phyloP scores from a whole-genome alignment of 1,140 invertebrate genomes.

The Drosophila seguyi region DNA sequence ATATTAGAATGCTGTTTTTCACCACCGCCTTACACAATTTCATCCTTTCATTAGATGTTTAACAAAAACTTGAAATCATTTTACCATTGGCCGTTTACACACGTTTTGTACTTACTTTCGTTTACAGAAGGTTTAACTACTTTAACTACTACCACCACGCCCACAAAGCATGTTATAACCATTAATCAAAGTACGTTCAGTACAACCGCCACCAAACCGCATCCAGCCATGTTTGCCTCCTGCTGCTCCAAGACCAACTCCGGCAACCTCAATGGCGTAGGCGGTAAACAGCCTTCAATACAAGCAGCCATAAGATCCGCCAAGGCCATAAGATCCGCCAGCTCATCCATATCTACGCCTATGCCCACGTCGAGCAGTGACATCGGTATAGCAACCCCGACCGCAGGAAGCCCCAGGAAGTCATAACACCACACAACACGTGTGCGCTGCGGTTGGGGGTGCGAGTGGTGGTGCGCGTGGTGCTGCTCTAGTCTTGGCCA shows the following conservation, averaged over 20 bases:
- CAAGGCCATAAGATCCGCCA: conserved; percentile 17
- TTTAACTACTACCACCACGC: conserved; percentile 70
- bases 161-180: conserved; percentile 81
- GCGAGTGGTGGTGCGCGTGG: not conserved
- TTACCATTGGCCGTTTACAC: conserved; percentile 70
- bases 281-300: conserved; percentile 10
- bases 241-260: conserved; percentile 20
- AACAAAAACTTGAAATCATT: conserved; percentile 35
- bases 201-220: conserved; percentile 43
- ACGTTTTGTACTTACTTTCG: conserved; percentile 77
- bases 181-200: conserved; percentile 79
- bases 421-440: conserved; percentile 27
- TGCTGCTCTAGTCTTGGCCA: conserved; percentile 7
- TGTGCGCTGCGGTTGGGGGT: not conserved
- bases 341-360: conserved; percentile 6
- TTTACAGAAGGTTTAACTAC: conserved; percentile 81
- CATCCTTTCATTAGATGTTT: conserved; percentile 24
- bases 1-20: not conserved
- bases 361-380: not conserved
- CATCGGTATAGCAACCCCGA: conserved; percentile 19
- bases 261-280: conserved; percentile 16
- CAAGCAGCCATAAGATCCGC: conserved; percentile 14
- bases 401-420: conserved; percentile 30
- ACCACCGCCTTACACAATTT: conserved; percentile 1
- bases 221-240: conserved; percentile 50